Evolutionary conservation across 2,113 vertebrate species (phyloP).

Genomic region (Petromus typicus): DNA sequence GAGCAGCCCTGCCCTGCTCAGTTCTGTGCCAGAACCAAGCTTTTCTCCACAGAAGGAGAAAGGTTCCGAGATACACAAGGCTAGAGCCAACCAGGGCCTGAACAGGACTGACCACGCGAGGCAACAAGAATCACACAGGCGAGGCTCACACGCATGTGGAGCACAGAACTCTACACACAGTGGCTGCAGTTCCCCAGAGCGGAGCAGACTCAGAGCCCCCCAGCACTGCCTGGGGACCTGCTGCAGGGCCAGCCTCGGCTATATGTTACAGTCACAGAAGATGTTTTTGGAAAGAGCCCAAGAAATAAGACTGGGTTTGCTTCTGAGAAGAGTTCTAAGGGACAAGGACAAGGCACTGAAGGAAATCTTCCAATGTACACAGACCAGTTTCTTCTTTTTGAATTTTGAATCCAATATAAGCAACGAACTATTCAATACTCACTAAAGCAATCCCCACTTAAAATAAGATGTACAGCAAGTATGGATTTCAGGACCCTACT

Average conservation of each 20-base stretch:
- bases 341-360: not conserved
- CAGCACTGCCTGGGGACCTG: not conserved
- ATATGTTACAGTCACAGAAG: not conserved
- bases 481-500: not conserved
- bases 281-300: not conserved
- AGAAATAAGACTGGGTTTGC: not conserved
- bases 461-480: slow-evolving; percentile 25
- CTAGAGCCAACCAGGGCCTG: not conserved
- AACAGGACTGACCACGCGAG: too few relatives aligned
- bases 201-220: not conserved
- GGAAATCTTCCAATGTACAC: not conserved
- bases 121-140: rapidly evolving
- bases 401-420: not conserved
- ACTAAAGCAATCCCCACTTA: slow-evolving; percentile 22
- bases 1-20: not conserved
- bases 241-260: not conserved
- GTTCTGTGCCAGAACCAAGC: not conserved
- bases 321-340: not conserved
- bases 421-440: not conserved
- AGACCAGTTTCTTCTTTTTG: not conserved
- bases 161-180: rapidly evolving
- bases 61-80: not conserved
- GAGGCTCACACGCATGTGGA: rapidly evolving
- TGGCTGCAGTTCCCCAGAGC: too few relatives aligned
- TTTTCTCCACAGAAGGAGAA: not conserved